Percentiles rank a stretch among this genome's conserved stretches.
Conservation (phyloP, 1,140 invertebrate genomes). For the Antheraea pernyi region DNA sequence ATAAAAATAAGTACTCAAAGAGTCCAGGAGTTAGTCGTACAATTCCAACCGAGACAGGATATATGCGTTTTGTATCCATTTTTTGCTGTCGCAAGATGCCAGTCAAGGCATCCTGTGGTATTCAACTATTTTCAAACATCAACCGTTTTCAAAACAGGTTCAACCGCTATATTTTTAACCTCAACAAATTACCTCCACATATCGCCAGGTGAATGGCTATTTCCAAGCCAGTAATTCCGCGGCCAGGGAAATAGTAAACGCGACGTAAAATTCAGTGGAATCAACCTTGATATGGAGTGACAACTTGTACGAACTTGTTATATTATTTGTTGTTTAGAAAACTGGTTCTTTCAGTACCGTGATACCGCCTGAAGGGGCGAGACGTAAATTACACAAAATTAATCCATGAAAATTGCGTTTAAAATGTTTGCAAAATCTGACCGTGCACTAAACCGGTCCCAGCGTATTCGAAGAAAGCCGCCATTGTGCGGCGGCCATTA, state of each 20-base stretch:
- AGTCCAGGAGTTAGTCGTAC: background rate
- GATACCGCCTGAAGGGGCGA: slow-evolving; percentile 50
- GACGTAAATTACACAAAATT: slow-evolving; percentile 47
- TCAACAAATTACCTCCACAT: slow-evolving; percentile 22
- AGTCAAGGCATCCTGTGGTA: slow-evolving; percentile 2
- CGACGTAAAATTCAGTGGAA: slow-evolving; percentile 31
- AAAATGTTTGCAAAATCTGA: slow-evolving; percentile 54
- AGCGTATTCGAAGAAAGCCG: slow-evolving; percentile 36
- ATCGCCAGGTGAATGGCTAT: slow-evolving; percentile 27
- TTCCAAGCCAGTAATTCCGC: slow-evolving; percentile 27
- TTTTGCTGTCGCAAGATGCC: background rate
- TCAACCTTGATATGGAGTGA: slow-evolving; percentile 35
- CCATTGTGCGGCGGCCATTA: slow-evolving; percentile 51
- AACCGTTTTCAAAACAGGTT: slow-evolving; percentile 24
- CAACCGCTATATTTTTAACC: slow-evolving; percentile 21
- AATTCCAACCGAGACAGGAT: background rate
- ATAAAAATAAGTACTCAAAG: background rate
- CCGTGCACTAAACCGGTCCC: slow-evolving; percentile 51
- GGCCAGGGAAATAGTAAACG: slow-evolving; percentile 31
- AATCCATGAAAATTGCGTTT: slow-evolving; percentile 34
- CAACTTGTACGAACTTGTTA: slow-evolving; percentile 30
- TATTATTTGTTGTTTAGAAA: slow-evolving; percentile 35
- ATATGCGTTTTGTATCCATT: background rate
- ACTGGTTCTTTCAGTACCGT: slow-evolving; percentile 65
- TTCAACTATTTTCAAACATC: slow-evolving; percentile 19